Evolutionary conservation across 2,797 vertebrate genomes (phyloP).

Genomic region (Chromis chromis): DNA sequence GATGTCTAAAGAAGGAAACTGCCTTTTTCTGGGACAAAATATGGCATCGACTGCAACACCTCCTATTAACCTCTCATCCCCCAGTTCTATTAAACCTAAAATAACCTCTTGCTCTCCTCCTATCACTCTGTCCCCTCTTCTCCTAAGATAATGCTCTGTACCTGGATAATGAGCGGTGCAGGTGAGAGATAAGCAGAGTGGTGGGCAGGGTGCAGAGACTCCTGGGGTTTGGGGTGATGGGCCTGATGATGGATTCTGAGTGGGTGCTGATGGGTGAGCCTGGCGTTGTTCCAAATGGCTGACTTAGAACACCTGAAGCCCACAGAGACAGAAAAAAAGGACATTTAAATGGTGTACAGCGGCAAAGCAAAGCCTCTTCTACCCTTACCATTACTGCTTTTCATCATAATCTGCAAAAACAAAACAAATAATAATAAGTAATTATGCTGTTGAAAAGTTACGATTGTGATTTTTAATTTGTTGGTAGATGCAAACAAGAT

Average conservation of each 20-base stretch:
- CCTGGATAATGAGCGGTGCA: constrained; percentile 21
- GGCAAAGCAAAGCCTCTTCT: constrained; percentile 58
- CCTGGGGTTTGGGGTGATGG: constrained; percentile 30
- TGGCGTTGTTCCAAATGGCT: constrained; percentile 33
- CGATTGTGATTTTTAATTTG: too few relatives aligned
- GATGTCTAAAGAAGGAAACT: constrained; percentile 6
- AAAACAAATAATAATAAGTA: too few relatives aligned
- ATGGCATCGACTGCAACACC: not conserved
- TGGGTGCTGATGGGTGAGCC: constrained; percentile 40
- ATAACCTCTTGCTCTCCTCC: constrained; percentile 3
- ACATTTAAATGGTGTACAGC: constrained; percentile 20
- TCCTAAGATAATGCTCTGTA: constrained; percentile 3
- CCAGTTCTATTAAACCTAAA: not conserved
- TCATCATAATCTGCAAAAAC: not conserved
- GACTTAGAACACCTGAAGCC: constrained; percentile 39
- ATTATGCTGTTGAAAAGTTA: too few relatives aligned
- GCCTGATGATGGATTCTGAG: constrained; percentile 38
- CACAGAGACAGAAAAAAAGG: constrained; percentile 17
- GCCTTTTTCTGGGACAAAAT: constrained; percentile 1
- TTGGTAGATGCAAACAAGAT: too few relatives aligned
- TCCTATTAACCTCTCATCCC: not conserved
- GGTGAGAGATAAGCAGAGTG: constrained; percentile 24
- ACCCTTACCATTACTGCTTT: not conserved
- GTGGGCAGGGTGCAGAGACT: constrained; percentile 8
- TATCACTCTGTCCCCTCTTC: not conserved